Base-by-base conservation (phyloP, 2,888 invertebrate genomes). In the Allygus modestus region DNA sequence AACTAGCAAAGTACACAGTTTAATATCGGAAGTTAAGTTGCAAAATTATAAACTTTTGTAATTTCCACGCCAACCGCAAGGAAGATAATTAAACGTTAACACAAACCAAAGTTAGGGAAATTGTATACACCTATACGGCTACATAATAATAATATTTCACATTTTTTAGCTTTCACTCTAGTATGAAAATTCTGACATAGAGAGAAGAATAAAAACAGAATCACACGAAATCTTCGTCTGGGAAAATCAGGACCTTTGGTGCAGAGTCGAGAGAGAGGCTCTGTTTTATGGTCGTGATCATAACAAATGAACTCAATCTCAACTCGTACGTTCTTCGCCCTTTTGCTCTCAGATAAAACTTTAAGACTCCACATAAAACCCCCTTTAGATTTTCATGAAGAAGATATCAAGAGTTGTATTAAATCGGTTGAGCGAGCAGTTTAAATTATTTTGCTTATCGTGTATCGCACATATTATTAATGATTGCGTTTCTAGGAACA, bases 261-360 rank as follows among this genome's bases (percentile, higher is more conserved):
- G 58, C n/a, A 51, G 79, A 58, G 54, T 51, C 43, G n/a, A 7
- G 28, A 33, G 54, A 1, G 20, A 77, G 79, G 31, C 79, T 79
- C 37, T 17, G 51, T 54, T 79, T 79, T 79, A 79, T 37, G 79
- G 54, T 54, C 79, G 79, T 79, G 79, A 79, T 79, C 79, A 79
- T 79, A 79, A 79, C 79, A 79, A 79, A 79, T 79, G 79, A 58
- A 79, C 58, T 51, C 79, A 79, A 79, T 79, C 79, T 79, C 28
- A 28, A 37, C 79, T 58, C 79, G 79, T 79, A 37, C 79, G 79
- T 79, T 79, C 79, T 58, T 79, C 79, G 51, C 51, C 79, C 37
- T 28, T 31, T 77, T 58, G 79, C 79, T 31, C 41, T 77, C 28
- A 58, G 79, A 79, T 79, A 79, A 79, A 79, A 79, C 58, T 79